Percentiles rank a stretch among this genome's conserved stretches.
phyloP scores from a whole-genome alignment of 2,888 invertebrate species.

The Mellilla xanthometata region DNA sequence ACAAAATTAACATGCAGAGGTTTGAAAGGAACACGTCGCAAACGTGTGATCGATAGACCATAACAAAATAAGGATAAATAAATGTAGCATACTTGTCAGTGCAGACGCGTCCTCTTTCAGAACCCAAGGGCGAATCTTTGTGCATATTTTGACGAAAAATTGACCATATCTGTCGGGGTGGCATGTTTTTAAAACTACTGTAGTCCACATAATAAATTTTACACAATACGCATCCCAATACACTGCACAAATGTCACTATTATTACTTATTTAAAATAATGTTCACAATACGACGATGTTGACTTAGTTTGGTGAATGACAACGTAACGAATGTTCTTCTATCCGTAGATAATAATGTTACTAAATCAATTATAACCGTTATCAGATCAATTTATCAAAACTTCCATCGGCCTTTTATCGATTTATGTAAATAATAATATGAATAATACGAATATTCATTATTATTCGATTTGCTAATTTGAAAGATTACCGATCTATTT shows the following conservation, averaged over 20 bases:
- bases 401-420: conserved; percentile 12
- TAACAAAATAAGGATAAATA: conserved; percentile 37
- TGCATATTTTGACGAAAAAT: conserved; percentile 59
- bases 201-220: no score
- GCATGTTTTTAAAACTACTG: conserved; percentile 46
- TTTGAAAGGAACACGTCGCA: conserved; percentile 15
- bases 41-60: conserved; percentile 23
- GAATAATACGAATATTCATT: conserved; percentile 12
- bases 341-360: conserved; percentile 7
- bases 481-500: background rate
- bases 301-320: background rate
- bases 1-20: conserved; percentile 22
- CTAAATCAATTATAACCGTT: conserved; percentile 8
- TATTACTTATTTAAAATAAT: no score
- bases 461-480: conserved; percentile 14
- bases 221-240: no score
- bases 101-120: conserved; percentile 55
- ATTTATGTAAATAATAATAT: conserved; percentile 11
- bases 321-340: conserved; percentile 8
- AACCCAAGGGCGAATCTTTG: conserved; percentile 55
- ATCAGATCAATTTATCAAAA: conserved; percentile 8
- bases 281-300: no score
- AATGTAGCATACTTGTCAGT: conserved; percentile 57
- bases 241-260: no score
- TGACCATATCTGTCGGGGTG: conserved; percentile 44